Evolutionary conservation across 64 coral and sea anemone species (phyloP).

Genomic region (Actinia tenebrosa): DNA sequence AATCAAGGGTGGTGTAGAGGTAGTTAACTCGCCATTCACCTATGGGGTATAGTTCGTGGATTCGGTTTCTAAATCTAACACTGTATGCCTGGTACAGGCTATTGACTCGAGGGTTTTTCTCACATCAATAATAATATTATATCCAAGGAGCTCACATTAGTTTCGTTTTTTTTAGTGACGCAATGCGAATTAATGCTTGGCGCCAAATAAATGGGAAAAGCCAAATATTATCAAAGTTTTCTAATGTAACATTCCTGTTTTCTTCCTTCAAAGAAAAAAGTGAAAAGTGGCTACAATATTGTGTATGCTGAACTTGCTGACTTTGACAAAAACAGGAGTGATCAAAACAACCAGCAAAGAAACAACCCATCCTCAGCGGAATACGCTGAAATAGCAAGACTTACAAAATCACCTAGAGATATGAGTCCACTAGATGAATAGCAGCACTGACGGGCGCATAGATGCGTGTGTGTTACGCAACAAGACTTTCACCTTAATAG

Average conservation of each 20-base stretch:
- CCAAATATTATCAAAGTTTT: not conserved
- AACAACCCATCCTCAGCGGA: not conserved
- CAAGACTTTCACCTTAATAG: not conserved
- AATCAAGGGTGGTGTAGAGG: not conserved
- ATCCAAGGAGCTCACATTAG: too few relatives aligned
- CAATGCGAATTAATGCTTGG: too few relatives aligned
- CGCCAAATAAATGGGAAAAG: not conserved
- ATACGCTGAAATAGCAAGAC: conserved; percentile 11
- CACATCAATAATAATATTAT: too few relatives aligned
- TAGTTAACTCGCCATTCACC: too few relatives aligned
- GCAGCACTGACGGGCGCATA: not conserved
- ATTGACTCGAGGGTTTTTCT: too few relatives aligned
- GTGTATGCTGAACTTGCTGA: conserved; percentile 16
- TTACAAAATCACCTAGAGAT: conserved; percentile 9
- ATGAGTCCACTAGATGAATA: conserved; percentile 5
- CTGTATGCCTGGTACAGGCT: too few relatives aligned
- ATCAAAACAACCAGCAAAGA: not conserved
- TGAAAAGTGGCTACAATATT: not conserved
- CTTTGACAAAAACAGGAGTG: not conserved
- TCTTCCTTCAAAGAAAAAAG: not conserved
- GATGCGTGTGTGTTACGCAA: not conserved
- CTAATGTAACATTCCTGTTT: not conserved
- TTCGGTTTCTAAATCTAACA: too few relatives aligned
- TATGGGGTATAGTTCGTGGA: too few relatives aligned
- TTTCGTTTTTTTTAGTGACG: too few relatives aligned